phyloP scores from a whole-genome alignment of 2,113 vertebrate genomes.

The Cyprinodon variegatus region DNA sequence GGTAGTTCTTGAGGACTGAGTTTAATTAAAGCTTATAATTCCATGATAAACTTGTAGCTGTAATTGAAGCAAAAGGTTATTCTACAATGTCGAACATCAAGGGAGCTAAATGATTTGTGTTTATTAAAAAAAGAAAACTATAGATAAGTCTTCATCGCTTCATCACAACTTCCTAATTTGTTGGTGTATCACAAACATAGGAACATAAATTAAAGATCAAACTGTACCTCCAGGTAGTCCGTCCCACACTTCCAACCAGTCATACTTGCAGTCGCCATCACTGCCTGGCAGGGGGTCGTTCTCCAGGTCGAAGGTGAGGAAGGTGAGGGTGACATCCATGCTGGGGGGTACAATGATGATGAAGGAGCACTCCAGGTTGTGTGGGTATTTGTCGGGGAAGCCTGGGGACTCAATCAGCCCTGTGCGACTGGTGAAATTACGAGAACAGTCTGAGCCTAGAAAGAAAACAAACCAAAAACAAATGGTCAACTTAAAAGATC shows the following conservation, averaged over 20 bases:
- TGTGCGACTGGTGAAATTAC: slow-evolving; percentile 90
- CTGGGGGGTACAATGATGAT: slow-evolving; percentile 94
- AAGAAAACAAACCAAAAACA: background rate
- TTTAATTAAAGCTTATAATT: background rate
- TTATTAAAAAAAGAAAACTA: background rate
- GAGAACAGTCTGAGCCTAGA: slow-evolving; percentile 95
- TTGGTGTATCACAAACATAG: background rate
- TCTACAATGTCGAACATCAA: background rate
- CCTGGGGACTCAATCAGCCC: slow-evolving; percentile 95
- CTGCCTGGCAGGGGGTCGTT: slow-evolving; percentile 92
- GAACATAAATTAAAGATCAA: background rate
- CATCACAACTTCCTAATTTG: background rate
- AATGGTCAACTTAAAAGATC: no score
- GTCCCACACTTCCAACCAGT: slow-evolving; percentile 98
- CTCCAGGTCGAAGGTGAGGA: slow-evolving; percentile 95
- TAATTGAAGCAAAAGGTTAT: background rate
- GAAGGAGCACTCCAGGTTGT: slow-evolving; percentile 96
- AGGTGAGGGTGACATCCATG: slow-evolving; percentile 94
- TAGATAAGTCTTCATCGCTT: background rate
- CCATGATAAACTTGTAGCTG: background rate
- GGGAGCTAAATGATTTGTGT: background rate
- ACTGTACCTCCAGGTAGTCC: slow-evolving; percentile 93
- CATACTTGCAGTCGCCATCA: slow-evolving; percentile 97
- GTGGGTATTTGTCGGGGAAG: slow-evolving; percentile 97
- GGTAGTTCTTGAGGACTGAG: no score